Percentiles rank a stretch among this genome's conserved stretches.
Conservation (phyloP, 2,113 vertebrate genomes). For the Scomber japonicus region DNA sequence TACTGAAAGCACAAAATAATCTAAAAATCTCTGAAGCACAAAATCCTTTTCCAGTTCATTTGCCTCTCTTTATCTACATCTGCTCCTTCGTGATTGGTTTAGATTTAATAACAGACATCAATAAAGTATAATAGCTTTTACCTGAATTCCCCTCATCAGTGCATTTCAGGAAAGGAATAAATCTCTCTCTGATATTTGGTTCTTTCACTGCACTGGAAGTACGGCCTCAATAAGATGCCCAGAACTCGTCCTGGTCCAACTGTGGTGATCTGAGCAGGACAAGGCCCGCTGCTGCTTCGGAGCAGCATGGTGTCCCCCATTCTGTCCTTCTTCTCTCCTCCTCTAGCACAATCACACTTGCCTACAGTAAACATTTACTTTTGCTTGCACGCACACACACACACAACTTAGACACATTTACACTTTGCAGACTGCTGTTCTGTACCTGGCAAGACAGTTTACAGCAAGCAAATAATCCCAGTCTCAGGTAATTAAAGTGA, state of each 20-base stretch:
- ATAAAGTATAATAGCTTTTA: slow-evolving; percentile 56
- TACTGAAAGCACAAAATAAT: background rate
- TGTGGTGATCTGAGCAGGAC: slow-evolving; percentile 47
- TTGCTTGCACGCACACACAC: slow-evolving; percentile 4
- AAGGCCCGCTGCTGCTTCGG: slow-evolving; percentile 42
- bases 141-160: slow-evolving; percentile 46
- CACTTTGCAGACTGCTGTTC: slow-evolving; percentile 53
- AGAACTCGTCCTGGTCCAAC: slow-evolving; percentile 36
- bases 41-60: slow-evolving; percentile 4
- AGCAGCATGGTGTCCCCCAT: slow-evolving; percentile 50
- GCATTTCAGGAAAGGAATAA: slow-evolving; percentile 19
- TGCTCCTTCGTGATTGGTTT: slow-evolving; percentile 44
- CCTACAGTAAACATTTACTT: slow-evolving; percentile 67
- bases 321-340: slow-evolving; percentile 53
- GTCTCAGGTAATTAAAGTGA: slow-evolving; percentile 53
- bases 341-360: slow-evolving; percentile 56
- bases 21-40: slow-evolving; percentile 13
- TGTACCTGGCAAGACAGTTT: slow-evolving; percentile 39
- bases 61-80: slow-evolving; percentile 26
- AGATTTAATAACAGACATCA: slow-evolving; percentile 55
- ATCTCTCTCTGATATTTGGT: slow-evolving; percentile 1
- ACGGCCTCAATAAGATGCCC: slow-evolving; percentile 31
- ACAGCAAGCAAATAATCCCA: slow-evolving; percentile 27
- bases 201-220: background rate
- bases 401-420: slow-evolving; percentile 55